Base-by-base conservation (phyloP, 2,888 invertebrate genomes). In the Drosophila atripex region DNA sequence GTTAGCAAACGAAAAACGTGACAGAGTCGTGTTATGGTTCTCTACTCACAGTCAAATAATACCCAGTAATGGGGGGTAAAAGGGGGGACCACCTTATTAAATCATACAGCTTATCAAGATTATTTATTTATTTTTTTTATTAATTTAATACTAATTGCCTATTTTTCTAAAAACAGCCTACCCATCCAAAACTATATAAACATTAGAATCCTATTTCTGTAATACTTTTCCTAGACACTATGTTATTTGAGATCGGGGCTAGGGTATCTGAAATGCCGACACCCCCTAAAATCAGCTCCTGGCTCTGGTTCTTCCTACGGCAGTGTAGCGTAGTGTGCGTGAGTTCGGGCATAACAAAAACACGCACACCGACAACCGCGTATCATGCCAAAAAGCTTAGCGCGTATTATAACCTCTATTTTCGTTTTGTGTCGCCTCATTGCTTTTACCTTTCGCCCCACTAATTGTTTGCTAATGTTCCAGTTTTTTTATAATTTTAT, bases 371-470 rank as follows among this genome's bases (percentile, higher is more conserved):
- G 47, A 58, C 72, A 32, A 49, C 56, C 76, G 61, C 82, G 50
- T 82, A 76, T 82, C 86, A 88, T 88, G 79, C 70, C 76, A 71
- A 78, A 87, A 82, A 83, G 86, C 86, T 82, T 88, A 86, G 77
- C 83, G 85, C 75, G 82, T 77, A 80, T 88, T 82, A 88, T 82
- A 88, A 83, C 82, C 82, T 83, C 86, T 86, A 88, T 86, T 88
- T 82, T 77, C 70, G 46, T 73, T 71, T 70, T 38, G 61, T 61
- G 39, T 78, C 35, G 51, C 70, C 77, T 70, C 56, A 72, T 57
- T 85, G 72, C 52, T 70, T 75, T 57, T 52, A 57, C 38, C 59
- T 55, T 54, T 47, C 21, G 18, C 63, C 23, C 38, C 71, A 61
- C 68, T 73, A 76, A 73, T 73, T 79, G 84, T 74, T 73, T 63